A percentile compares a stretch with the other conserved stretches of the same genome.
Evolutionary conservation across 1,140 invertebrate genomes (phyloP).

Genomic region (Dendroctonus valens): DNA sequence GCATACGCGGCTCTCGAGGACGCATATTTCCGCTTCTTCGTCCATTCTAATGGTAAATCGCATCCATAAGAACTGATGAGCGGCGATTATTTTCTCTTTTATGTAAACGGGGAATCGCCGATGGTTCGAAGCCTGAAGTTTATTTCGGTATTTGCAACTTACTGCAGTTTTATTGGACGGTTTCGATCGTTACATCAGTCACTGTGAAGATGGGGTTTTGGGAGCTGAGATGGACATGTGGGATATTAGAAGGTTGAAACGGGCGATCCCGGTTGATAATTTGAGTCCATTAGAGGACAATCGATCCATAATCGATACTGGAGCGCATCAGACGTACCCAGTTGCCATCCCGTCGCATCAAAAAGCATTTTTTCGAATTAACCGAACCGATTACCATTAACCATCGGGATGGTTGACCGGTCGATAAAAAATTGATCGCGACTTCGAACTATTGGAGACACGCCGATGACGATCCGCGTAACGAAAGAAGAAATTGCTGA

Average conservation of each 20-base stretch:
- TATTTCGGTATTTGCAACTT: no score
- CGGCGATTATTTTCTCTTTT: conserved; percentile 2
- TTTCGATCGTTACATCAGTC: no score
- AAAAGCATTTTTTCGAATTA: conserved; percentile 38
- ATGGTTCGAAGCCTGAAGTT: neutral
- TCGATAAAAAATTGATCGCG: conserved; percentile 22
- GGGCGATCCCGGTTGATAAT: conserved; percentile 13
- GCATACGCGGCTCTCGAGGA: neutral
- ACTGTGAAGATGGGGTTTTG: neutral
- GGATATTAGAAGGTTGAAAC: neutral
- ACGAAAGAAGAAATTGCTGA: no score
- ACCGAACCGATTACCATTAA: conserved; percentile 43
- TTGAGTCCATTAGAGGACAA: conserved; percentile 22
- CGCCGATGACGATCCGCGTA: conserved; percentile 9
- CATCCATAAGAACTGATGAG: neutral
- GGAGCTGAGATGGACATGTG: neutral
- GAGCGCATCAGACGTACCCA: conserved; percentile 18
- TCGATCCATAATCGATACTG: conserved; percentile 16
- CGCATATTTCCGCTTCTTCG: conserved; percentile 7
- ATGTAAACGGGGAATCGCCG: conserved; percentile 2
- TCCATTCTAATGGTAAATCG: neutral
- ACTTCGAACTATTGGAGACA: conserved; percentile 30
- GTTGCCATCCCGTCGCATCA: conserved; percentile 7
- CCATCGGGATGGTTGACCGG: conserved; percentile 31
- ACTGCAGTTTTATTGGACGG: no score